Evolutionary conservation across 2,888 invertebrate species (phyloP).

Genomic region (Aricia artaxerxes): DNA sequence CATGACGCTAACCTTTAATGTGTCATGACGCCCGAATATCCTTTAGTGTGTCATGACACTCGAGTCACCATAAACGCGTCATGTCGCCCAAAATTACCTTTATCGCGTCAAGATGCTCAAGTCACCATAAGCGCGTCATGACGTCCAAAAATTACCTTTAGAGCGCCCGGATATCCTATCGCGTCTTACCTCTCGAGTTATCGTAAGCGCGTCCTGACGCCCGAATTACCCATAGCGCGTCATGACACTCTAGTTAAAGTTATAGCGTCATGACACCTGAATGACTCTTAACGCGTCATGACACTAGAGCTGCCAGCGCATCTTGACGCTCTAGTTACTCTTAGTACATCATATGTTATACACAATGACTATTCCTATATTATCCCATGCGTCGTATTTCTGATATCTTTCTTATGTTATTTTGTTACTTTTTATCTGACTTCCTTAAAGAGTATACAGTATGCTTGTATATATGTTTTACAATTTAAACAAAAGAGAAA

Average conservation of each 20-base stretch:
- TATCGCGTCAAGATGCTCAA: conserved; percentile 77
- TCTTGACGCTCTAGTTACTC: conserved; percentile 81
- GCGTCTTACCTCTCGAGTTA: too few relatives aligned
- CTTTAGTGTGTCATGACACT: neutral
- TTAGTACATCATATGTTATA: conserved; percentile 35
- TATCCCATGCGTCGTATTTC: too few relatives aligned
- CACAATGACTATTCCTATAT: too few relatives aligned
- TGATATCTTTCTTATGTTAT: too few relatives aligned
- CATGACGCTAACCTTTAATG: conserved; percentile 66
- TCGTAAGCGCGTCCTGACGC: too few relatives aligned
- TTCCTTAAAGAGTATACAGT: too few relatives aligned
- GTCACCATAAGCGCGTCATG: conserved; percentile 73
- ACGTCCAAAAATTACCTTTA: conserved; percentile 68
- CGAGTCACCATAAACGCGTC: conserved; percentile 40
- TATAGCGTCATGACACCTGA: neutral
- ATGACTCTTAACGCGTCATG: neutral
- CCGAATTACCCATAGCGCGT: conserved; percentile 13
- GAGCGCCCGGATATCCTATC: too few relatives aligned
- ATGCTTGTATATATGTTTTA: too few relatives aligned
- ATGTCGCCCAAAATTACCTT: neutral
- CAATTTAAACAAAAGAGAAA: too few relatives aligned
- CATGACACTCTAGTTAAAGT: neutral
- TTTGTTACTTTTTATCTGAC: too few relatives aligned
- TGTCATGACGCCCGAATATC: conserved; percentile 70
- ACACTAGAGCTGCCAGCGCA: conserved; percentile 65